Base-by-base conservation (phyloP, 2,888 invertebrate genomes). In the Sesamia inferens region DNA sequence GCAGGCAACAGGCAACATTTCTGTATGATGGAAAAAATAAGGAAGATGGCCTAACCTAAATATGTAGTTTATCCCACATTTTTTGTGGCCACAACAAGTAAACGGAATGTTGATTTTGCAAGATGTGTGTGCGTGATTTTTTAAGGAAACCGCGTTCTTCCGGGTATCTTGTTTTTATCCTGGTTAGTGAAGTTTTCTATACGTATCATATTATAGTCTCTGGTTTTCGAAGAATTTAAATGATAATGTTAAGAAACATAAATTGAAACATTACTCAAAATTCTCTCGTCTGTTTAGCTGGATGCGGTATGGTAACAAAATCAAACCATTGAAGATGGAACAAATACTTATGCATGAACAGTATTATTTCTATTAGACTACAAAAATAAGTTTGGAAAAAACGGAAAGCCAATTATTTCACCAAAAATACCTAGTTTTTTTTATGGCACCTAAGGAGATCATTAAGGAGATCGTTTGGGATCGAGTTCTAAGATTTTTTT, bases 41-140 rank as follows among this genome's bases (percentile, higher is more conserved):
- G 19, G 31, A 63, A 31, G 0, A 44, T 13, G 6, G 6, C 42
- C 44, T 7, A 5, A 5, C 0, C 22, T 62, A 39, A 44, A 69
- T 54, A n/a, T 31, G 13, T 24, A 54, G 39, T 13, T 11, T 47
- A 1, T 48, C 31, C 47, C 78, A 54, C 58, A 65, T 47, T 57
- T 72, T 79, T 71, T 48, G 10, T 76, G 79, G 82, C 76, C 70
- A 68, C 70, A 61, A 68, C 7, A 71, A 61, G 64, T 72, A 75
- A 71, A 78, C 48, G 63, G 71, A 42, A 65, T 83, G 80, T 83
- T 77, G 71, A 76, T 80, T 80, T 83, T 77, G 69, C 68, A 68
- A 61, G 70, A 82, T 59, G 71, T 70, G 78, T 74, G 78, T 69
- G 67, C 83, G 77, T 83, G 81, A 77, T 82, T 83, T 83, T 82